Evolutionary conservation across 2,797 vertebrate genomes (phyloP).

Genomic region (Helostoma temminkii): DNA sequence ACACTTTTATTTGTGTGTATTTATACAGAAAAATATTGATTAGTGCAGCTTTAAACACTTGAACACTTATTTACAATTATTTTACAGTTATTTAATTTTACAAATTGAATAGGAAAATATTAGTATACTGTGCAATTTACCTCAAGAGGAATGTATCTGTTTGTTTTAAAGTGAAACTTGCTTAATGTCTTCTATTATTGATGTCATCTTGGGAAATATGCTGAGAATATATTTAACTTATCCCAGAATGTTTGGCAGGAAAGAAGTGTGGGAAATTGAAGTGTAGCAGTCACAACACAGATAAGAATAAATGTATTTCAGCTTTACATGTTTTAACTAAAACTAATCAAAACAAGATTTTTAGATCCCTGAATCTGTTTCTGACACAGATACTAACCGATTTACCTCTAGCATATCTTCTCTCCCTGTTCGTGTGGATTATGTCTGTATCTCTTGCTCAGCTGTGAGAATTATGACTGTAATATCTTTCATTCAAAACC

Average conservation of each 20-base stretch:
- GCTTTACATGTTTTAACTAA: slow-evolving; percentile 8
- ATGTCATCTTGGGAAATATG: not conserved
- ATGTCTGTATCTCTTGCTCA: slow-evolving; percentile 67
- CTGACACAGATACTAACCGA: slow-evolving; percentile 57
- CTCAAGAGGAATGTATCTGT: not conserved
- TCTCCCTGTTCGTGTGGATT: slow-evolving; percentile 53
- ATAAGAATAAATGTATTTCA: slow-evolving; percentile 33
- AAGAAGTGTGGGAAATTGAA: slow-evolving; percentile 23
- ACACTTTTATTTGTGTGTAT: not conserved
- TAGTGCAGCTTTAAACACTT: not conserved
- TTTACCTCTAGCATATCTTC: slow-evolving; percentile 42
- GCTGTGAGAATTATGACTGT: slow-evolving; percentile 71
- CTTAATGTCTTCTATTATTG: not conserved
- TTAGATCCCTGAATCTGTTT: slow-evolving; percentile 45
- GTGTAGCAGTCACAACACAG: slow-evolving; percentile 19
- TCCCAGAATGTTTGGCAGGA: not conserved
- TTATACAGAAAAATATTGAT: not conserved
- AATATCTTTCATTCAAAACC: slow-evolving; percentile 77
- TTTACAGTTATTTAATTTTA: not conserved
- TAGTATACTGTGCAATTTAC: not conserved
- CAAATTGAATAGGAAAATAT: not conserved
- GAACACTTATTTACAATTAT: not conserved
- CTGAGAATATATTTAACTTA: not conserved
- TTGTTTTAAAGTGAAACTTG: not conserved
- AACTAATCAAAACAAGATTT: slow-evolving; percentile 53